These are phyloP conservation scores for Drosophila nr. perissopoda DNA, from an alignment of 2,888 invertebrate genomes.

Conservation along the genomic window DNA sequence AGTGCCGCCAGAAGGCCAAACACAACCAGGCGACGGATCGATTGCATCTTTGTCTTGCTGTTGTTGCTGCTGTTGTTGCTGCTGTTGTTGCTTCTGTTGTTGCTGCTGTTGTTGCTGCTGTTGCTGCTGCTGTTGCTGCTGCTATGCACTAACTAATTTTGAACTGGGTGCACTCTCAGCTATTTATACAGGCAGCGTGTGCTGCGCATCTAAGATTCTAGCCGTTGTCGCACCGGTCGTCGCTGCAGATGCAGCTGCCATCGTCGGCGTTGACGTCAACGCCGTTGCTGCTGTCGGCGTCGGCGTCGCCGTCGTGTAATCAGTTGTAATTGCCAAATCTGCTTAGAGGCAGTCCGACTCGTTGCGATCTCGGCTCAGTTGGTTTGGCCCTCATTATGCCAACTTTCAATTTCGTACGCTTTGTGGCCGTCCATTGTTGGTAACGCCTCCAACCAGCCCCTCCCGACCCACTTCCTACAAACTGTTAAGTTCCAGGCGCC, in stretches of 20 bases:
- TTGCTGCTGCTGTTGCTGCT: conserved; percentile 32
- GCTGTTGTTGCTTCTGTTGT: neutral
- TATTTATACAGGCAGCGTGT: conserved; percentile 64
- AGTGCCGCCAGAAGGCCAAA: conserved; percentile 53
- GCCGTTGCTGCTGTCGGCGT: conserved; percentile 4
- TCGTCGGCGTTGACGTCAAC: neutral
- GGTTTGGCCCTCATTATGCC: conserved; percentile 61
- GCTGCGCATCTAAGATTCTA: conserved; percentile 67
- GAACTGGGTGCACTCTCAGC: conserved; percentile 66
- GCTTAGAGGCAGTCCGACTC: conserved; percentile 25
- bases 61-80: neutral
- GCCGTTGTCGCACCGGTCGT: conserved; percentile 32
- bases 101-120: conserved; percentile 17
- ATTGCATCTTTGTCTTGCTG: conserved; percentile 56
- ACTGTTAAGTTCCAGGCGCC: neutral
- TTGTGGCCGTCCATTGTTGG: conserved; percentile 32
- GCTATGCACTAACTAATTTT: conserved; percentile 74
- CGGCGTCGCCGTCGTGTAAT: conserved; percentile 53
- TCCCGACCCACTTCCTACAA: neutral
- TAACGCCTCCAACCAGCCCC: conserved; percentile 23
- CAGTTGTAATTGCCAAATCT: conserved; percentile 78
- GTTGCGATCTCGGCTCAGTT: conserved; percentile 3
- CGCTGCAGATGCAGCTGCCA: conserved; percentile 19
- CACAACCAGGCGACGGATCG: conserved; percentile 46
- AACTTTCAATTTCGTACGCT: conserved; percentile 75